These are phyloP conservation scores for Tenrec ecaudatus DNA, from an alignment of 2,113 vertebrate genomes.

Conservation along the genomic window DNA sequence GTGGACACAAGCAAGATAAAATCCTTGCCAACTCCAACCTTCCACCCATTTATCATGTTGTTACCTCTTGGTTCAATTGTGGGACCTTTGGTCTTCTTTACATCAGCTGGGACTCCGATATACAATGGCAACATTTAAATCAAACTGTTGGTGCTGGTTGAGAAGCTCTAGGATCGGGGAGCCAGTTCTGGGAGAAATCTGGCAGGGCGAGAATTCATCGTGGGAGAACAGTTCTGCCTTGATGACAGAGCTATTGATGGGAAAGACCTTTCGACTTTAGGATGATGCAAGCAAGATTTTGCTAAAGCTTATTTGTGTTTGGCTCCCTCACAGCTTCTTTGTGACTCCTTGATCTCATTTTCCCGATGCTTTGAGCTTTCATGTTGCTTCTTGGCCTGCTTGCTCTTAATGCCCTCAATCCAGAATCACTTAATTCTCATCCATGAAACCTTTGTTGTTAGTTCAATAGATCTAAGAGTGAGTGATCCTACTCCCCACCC, in stretches of 20 bases:
- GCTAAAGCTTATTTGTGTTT: neutral
- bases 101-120: neutral
- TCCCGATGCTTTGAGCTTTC: neutral
- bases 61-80: too few species aligned
- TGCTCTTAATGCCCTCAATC: neutral
- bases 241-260: neutral
- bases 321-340: neutral
- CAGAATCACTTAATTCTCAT: neutral
- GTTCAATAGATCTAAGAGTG: neutral
- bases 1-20: too few species aligned
- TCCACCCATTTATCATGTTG: too few species aligned
- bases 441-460: neutral
- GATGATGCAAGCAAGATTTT: conserved; percentile 11
- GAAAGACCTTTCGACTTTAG: neutral
- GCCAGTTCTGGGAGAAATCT: conserved; percentile 49
- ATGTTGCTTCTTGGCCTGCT: neutral
- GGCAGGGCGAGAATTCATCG: neutral
- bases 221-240: neutral
- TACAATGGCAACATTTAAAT: neutral
- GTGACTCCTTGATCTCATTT: neutral
- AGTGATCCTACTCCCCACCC: neutral
- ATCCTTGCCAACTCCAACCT: too few species aligned
- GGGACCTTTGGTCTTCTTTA: neutral
- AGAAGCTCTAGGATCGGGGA: neutral
- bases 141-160: conserved; percentile 10